Evolutionary conservation across 2,888 invertebrate species (phyloP).

Genomic region (Euplexia lucipara): DNA sequence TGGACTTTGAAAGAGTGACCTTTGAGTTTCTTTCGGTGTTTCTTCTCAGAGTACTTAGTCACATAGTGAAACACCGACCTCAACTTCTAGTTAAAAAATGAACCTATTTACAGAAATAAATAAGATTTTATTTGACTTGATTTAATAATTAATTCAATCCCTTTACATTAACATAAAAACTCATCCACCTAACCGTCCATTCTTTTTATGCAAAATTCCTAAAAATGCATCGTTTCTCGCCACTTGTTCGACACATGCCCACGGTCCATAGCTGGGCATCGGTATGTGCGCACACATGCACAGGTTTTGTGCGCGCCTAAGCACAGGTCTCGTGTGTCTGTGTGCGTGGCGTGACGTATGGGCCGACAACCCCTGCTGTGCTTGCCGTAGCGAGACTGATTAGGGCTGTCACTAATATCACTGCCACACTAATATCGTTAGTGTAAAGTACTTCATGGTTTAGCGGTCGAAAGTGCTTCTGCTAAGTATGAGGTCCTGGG

Average conservation of each 20-base stretch:
- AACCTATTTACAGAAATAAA: too few relatives aligned
- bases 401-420: constrained; percentile 68
- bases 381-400: constrained; percentile 65
- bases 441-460: too few relatives aligned
- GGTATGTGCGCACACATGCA: constrained; percentile 64
- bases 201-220: constrained; percentile 51
- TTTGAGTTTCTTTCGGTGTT: too few relatives aligned
- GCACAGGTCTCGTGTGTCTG: too few relatives aligned
- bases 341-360: constrained; percentile 74
- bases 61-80: too few relatives aligned
- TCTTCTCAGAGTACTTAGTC: too few relatives aligned
- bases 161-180: neutral
- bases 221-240: constrained; percentile 53
- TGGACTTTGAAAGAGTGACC: too few relatives aligned
- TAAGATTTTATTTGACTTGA: too few relatives aligned
- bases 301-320: neutral
- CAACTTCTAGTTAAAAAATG: too few relatives aligned
- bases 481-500: too few relatives aligned
- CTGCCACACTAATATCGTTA: too few relatives aligned
- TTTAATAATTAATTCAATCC: neutral
- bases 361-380: constrained; percentile 80
- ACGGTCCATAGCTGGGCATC: constrained; percentile 70
- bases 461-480: too few relatives aligned
- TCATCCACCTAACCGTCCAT: constrained; percentile 4
- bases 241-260: constrained; percentile 67